Percentiles rank a stretch among this genome's conserved stretches.
These are phyloP conservation scores for Heliconius sara DNA, from an alignment of 2,888 invertebrate genomes.

Conservation along the genomic window DNA sequence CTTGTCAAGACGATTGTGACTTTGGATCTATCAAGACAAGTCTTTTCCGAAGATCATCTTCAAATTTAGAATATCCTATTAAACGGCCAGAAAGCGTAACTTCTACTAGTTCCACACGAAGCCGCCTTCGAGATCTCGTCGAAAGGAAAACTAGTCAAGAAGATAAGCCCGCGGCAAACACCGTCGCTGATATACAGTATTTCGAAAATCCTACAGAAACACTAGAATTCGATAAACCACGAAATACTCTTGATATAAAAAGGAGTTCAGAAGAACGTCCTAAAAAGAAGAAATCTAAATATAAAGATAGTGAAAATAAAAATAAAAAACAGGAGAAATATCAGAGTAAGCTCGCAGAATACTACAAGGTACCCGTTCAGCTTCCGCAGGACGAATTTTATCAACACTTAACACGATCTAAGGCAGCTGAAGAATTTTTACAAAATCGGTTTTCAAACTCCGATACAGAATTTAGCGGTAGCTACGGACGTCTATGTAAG, in stretches of 20 bases:
- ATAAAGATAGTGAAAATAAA: constrained; percentile 71
- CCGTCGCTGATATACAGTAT: constrained; percentile 78
- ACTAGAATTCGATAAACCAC: constrained; percentile 76
- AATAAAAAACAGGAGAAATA: constrained; percentile 79
- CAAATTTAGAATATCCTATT: constrained; percentile 74
- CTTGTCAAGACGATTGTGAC: constrained; percentile 82
- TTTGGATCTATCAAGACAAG: constrained; percentile 81
- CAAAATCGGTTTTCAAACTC: constrained; percentile 78
- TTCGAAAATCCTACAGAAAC: constrained; percentile 82
- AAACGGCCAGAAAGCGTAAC: constrained; percentile 80
- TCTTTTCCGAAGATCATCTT: constrained; percentile 79
- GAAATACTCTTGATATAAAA: constrained; percentile 73
- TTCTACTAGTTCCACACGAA: constrained; percentile 81
- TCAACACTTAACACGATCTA: constrained; percentile 77
- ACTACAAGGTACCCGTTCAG: constrained; percentile 77
- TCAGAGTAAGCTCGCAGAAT: constrained; percentile 79
- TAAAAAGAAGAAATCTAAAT: constrained; percentile 76
- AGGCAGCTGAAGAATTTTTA: constrained; percentile 76
- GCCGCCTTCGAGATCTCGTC: constrained; percentile 81
- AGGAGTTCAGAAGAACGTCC: constrained; percentile 75
- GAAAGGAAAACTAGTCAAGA: constrained; percentile 82
- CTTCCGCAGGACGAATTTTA: constrained; percentile 81
- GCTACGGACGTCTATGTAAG: constrained; percentile 79
- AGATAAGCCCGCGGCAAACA: constrained; percentile 78
- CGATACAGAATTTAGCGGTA: constrained; percentile 77